Evolutionary conservation across 2,113 vertebrate genomes (phyloP).

Genomic region (Hylia prasina): DNA sequence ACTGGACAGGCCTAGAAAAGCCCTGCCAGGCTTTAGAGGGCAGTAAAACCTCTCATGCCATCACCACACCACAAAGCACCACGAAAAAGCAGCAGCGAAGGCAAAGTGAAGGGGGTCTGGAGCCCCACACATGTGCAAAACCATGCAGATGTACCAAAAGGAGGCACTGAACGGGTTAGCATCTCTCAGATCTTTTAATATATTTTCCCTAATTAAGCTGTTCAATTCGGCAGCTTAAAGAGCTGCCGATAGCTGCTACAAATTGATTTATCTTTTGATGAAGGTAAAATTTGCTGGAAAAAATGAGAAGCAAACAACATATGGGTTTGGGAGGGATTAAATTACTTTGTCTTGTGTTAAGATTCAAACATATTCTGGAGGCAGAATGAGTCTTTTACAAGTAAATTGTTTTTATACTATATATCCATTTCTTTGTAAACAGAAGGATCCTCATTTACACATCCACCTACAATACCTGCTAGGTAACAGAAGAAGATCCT

Average conservation of each 20-base stretch:
- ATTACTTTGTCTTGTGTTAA: constrained; percentile 56
- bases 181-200: constrained; percentile 44
- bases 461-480: constrained; percentile 54
- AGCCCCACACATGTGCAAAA: neutral
- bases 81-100: neutral
- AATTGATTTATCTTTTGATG: constrained; percentile 71
- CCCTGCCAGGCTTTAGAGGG: neutral
- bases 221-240: constrained; percentile 51
- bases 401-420: constrained; percentile 58
- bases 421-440: constrained; percentile 47
- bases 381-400: constrained; percentile 40
- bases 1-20: neutral
- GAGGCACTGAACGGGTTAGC: neutral
- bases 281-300: constrained; percentile 69
- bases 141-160: neutral
- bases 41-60: neutral
- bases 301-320: constrained; percentile 59
- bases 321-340: constrained; percentile 50
- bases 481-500: constrained; percentile 14
- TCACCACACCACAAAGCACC: neutral
- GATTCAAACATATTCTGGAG: constrained; percentile 42
- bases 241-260: constrained; percentile 70
- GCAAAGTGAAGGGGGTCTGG: neutral
- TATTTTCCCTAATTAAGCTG: constrained; percentile 63
- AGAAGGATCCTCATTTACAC: constrained; percentile 49